Conservation (phyloP, 1,140 invertebrate species). For the Camponotus vicinus region DNA sequence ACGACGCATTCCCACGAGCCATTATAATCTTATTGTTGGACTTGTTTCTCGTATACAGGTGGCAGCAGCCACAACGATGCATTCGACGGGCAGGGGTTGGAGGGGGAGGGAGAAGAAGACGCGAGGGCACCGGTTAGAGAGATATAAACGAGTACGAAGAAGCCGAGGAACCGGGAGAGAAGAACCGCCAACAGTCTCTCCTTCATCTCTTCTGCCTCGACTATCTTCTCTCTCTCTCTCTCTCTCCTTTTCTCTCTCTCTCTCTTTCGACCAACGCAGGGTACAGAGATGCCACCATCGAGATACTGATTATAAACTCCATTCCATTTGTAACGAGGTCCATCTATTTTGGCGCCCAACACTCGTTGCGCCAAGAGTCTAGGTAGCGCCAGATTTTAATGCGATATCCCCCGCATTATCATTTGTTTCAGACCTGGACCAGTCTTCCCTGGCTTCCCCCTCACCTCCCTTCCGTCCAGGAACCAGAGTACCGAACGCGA, state of each 20-base stretch:
- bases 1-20: conserved; percentile 81
- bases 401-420: conserved; percentile 82
- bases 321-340: conserved; percentile 86
- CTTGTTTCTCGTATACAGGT: conserved; percentile 83
- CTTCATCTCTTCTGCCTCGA: not conserved
- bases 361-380: conserved; percentile 71
- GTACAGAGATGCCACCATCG: conserved; percentile 81
- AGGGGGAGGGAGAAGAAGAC: conserved; percentile 25
- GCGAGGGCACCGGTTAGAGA: conserved; percentile 75
- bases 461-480: not conserved
- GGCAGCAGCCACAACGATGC: conserved; percentile 72
- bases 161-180: conserved; percentile 76
- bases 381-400: conserved; percentile 84
- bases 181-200: conserved; percentile 60
- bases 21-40: conserved; percentile 86
- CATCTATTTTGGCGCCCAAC: conserved; percentile 85
- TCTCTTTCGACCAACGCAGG: conserved; percentile 69
- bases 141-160: conserved; percentile 85
- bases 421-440: conserved; percentile 77
- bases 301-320: conserved; percentile 86
- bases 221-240: not conserved
- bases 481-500: conserved; percentile 27
- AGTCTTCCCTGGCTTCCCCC: not conserved
- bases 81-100: conserved; percentile 23
- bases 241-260: not conserved